These are phyloP conservation scores for Cyrtonyx montezumae DNA, from an alignment of 2,113 vertebrate species.

Conservation along the genomic window DNA sequence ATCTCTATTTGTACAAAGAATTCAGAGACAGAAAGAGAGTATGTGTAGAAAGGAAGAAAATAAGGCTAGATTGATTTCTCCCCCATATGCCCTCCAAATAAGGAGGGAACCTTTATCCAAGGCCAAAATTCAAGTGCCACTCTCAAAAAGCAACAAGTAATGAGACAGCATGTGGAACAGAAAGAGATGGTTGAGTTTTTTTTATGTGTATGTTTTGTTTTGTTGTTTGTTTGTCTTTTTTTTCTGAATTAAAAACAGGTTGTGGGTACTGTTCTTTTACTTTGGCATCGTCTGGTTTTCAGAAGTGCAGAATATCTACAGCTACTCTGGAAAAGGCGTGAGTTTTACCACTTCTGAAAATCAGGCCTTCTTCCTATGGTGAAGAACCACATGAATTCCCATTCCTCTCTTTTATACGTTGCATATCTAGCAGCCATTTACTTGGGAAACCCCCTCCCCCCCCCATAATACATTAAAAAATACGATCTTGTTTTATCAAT, in stretches of 20 bases:
- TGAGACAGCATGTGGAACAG: constrained; percentile 37
- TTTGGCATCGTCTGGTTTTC: constrained; percentile 61
- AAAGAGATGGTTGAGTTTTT: background rate
- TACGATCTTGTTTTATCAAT: constrained; percentile 22
- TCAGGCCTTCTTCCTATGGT: background rate
- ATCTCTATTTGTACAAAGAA: constrained; percentile 70
- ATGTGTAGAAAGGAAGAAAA: constrained; percentile 67
- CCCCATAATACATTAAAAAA: constrained; percentile 57
- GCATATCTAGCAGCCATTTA: constrained; percentile 66
- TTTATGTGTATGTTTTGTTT: background rate
- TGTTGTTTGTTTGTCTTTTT: background rate
- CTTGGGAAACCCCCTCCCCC: constrained; percentile 45
- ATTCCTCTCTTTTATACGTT: constrained; percentile 56
- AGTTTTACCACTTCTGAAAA: constrained; percentile 46
- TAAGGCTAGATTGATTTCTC: constrained; percentile 45
- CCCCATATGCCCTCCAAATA: constrained; percentile 33
- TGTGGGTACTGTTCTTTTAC: background rate
- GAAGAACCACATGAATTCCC: constrained; percentile 10
- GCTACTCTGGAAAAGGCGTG: background rate
- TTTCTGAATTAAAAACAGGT: constrained; percentile 6
- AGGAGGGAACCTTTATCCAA: constrained; percentile 38
- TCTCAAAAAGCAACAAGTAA: constrained; percentile 40
- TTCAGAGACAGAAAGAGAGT: constrained; percentile 47
- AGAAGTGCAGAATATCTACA: constrained; percentile 19
- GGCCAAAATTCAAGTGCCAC: constrained; percentile 58